These are phyloP conservation scores for Seladonia tumulorum DNA, from an alignment of 2,888 invertebrate species.

Conservation along the genomic window DNA sequence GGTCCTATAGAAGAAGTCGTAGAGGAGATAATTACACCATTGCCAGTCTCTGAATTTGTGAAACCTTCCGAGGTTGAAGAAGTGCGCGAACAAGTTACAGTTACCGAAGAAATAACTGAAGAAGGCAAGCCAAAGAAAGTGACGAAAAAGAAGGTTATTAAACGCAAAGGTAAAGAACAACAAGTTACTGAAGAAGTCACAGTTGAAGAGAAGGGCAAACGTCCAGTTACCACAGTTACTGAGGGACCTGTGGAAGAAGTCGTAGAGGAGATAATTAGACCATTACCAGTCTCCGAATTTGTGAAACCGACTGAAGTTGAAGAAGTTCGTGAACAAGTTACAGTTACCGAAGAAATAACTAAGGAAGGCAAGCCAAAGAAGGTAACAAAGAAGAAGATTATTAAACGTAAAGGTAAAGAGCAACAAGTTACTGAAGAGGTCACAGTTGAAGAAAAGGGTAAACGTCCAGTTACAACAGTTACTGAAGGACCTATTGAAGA, in stretches of 20 bases:
- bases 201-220: conserved; percentile 56
- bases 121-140: conserved; percentile 80
- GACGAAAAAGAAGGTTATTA: conserved; percentile 40
- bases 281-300: conserved; percentile 67
- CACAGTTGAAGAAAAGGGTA: conserved; percentile 76
- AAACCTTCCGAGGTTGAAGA: conserved; percentile 72
- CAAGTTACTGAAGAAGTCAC: conserved; percentile 75
- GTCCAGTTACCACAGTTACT: conserved; percentile 69
- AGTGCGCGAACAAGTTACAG: conserved; percentile 42
- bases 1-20: conserved; percentile 38
- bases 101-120: conserved; percentile 69
- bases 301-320: conserved; percentile 74
- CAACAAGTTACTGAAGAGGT: conserved; percentile 68
- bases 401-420: conserved; percentile 64
- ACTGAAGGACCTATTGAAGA: conserved; percentile 14
- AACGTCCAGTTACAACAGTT: conserved; percentile 52
- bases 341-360: conserved; percentile 71
- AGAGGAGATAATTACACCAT: conserved; percentile 42
- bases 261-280: conserved; percentile 5
- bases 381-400: conserved; percentile 70
- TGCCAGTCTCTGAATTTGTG: not conserved
- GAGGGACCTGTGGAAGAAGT: conserved; percentile 71
- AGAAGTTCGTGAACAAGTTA: conserved; percentile 66
- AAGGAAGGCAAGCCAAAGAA: conserved; percentile 70
- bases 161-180: conserved; percentile 66